phyloP scores from a whole-genome alignment of 2,888 invertebrate species.

The Synergus laeviventris region DNA sequence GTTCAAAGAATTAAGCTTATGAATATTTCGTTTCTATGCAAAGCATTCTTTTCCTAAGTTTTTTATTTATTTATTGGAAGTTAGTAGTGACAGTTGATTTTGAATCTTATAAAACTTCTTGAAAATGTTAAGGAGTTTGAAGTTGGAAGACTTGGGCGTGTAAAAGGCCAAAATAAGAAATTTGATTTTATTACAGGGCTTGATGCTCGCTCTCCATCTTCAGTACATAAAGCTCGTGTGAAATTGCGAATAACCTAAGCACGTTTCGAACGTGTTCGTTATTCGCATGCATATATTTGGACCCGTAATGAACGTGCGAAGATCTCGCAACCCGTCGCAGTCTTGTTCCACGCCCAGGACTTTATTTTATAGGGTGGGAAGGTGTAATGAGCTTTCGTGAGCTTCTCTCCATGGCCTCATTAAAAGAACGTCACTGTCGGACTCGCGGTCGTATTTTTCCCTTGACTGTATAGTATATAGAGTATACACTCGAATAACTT shows the following conservation, averaged over 20 bases:
- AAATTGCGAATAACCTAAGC: conserved; percentile 19
- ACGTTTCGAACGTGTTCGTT: conserved; percentile 33
- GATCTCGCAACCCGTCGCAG: conserved; percentile 50
- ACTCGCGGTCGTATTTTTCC: conserved; percentile 33
- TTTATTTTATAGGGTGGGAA: conserved; percentile 54
- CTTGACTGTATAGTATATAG: neutral
- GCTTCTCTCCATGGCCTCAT: conserved; percentile 58
- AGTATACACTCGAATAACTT: conserved; percentile 19
- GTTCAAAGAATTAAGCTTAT: neutral
- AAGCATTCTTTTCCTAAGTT: no score
- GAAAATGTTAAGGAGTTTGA: no score
- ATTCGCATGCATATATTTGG: conserved; percentile 39
- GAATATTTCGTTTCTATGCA: neutral
- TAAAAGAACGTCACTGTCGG: conserved; percentile 53
- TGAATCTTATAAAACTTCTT: no score
- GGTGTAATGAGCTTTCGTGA: conserved; percentile 60
- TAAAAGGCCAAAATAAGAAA: neutral
- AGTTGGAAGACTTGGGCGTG: no score
- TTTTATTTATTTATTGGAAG: no score
- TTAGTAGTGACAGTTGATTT: no score
- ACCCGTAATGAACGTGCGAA: conserved; percentile 45
- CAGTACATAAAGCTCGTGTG: conserved; percentile 14
- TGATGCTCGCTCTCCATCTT: neutral
- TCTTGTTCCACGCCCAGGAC: conserved; percentile 46
- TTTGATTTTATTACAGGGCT: neutral